Evolutionary conservation across 2,797 vertebrate genomes (phyloP), one percentile per base, ranked within the genome.

Genomic region (Eulemur coronatus): DNA sequence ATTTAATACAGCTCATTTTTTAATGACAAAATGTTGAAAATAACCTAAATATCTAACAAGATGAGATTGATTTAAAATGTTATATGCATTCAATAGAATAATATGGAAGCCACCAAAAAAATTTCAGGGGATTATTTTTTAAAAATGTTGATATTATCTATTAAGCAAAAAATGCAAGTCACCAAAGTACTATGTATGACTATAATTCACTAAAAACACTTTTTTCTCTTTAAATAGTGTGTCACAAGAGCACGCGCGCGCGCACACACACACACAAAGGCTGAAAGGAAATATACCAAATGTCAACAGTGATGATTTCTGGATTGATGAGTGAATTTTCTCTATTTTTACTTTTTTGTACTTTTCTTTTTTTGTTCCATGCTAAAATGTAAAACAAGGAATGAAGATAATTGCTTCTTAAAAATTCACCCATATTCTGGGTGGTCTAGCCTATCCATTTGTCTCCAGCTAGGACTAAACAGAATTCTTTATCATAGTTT

Each of bases 351-450:
- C 63, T 73, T 93, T 95, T 87, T 55, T 38, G 41, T 70, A 26
- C 28, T 67, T 90, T 81, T 12, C 1, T 35, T 70, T 79, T 86
- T 20, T 35, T 91, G 38, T 94, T 86, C 22, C 80, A 73, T 48
- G 65, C 15, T 94, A 69, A 90, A 96, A 90, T 85, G 12, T 61
- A 80, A 95, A 61, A 59, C 14, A 82, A 67, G 33, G 73, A 88
- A 79, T 75, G 67, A 95, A 95, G 46, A 69, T 48, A 78, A 90
- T 67, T 94, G 55, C 52, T 80, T 94, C 35, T 89, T 89, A 70
- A 81, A 96, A 96, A 80, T 63, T 63, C 35, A 85, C 12, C 30
- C 38, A 35, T 33, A 8, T 24, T 63, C 81, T 97, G 94, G 93
- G 81, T 96, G 89, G 86, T 85, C 93, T 67, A 48, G 76, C 55